Conservation (phyloP, 2,797 vertebrate genomes). For the Poecilia gillii region DNA sequence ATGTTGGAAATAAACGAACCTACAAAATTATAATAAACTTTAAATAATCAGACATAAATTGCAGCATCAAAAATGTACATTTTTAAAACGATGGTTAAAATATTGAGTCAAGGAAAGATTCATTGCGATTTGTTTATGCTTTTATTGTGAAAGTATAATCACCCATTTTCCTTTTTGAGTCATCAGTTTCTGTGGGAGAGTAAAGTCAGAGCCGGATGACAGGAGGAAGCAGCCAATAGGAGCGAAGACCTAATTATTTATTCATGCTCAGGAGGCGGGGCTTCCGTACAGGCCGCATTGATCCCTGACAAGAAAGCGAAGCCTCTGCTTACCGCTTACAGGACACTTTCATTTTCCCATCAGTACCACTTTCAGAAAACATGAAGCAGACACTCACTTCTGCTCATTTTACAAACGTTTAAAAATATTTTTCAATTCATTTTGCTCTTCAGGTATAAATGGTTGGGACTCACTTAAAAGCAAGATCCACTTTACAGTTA, state of each 20-base stretch:
- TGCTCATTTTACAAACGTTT: not conserved
- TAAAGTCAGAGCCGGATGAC: slow-evolving; percentile 52
- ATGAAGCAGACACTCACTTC: accelerated
- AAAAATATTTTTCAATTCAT: not conserved
- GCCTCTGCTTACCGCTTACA: slow-evolving; percentile 8
- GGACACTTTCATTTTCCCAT: not conserved
- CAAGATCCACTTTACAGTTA: not conserved
- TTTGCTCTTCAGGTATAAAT: not conserved
- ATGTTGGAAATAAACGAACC: not conserved
- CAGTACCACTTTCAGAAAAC: not conserved
- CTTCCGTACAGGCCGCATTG: slow-evolving; percentile 24
- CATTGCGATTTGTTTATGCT: not conserved
- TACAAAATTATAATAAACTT: not conserved
- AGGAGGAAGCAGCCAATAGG: slow-evolving; percentile 50
- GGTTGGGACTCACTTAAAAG: not conserved
- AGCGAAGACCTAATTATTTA: slow-evolving; percentile 60
- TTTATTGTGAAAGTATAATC: slow-evolving; percentile 50
- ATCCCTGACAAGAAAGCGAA: slow-evolving; percentile 30
- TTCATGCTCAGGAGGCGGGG: slow-evolving; percentile 65
- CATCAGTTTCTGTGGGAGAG: slow-evolving; percentile 9
- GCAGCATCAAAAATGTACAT: not conserved
- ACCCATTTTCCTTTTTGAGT: not conserved
- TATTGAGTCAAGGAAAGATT: not conserved
- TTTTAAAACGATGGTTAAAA: not conserved
- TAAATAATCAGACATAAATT: not conserved